Evolutionary conservation across 2,797 vertebrate genomes (phyloP).

Genomic region (Streptopelia turtur): DNA sequence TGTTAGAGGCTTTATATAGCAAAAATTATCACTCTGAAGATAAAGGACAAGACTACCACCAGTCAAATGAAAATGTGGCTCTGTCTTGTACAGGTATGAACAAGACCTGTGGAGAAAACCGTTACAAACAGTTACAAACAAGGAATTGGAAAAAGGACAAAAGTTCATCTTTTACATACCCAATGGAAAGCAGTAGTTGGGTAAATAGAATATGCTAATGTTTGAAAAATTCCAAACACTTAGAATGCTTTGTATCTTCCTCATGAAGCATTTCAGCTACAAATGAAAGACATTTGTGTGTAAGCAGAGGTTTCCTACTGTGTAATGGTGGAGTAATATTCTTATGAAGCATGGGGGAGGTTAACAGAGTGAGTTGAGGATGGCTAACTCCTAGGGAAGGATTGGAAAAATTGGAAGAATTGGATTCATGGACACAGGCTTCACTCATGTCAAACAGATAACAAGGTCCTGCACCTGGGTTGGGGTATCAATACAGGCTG

Average conservation of each 20-base stretch:
- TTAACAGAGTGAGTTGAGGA: neutral
- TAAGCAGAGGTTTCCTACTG: neutral
- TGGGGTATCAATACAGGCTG: too few species aligned
- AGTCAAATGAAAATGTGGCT: neutral
- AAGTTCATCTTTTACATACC: neutral
- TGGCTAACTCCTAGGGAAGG: neutral
- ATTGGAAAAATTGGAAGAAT: neutral
- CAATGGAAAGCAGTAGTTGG: neutral
- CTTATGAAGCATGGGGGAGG: accelerated
- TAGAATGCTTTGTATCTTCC: neutral
- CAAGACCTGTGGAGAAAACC: neutral
- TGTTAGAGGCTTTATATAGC: neutral
- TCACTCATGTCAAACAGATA: neutral
- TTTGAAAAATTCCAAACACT: neutral
- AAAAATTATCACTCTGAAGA: neutral
- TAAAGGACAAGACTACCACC: neutral
- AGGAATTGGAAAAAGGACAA: neutral
- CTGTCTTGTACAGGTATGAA: neutral
- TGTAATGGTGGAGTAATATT: neutral
- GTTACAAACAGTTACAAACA: neutral
- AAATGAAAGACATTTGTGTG: neutral
- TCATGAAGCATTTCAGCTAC: neutral
- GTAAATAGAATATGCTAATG: neutral
- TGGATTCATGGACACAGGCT: neutral
- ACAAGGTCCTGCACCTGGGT: too few species aligned